Conservation (phyloP, 2,888 invertebrate species). For the Digitonthophagus gazella region DNA sequence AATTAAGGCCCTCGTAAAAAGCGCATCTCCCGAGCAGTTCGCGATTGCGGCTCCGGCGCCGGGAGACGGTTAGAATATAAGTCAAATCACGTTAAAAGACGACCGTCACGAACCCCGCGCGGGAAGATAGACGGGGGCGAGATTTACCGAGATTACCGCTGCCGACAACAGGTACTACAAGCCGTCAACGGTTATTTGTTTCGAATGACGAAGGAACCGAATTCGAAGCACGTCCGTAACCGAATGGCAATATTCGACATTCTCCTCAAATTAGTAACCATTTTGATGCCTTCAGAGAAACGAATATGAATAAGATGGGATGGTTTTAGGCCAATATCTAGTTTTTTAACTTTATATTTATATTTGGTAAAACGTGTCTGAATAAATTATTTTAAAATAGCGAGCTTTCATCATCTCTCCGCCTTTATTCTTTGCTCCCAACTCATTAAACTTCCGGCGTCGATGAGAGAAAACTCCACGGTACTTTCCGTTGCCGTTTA, state of each 20-base stretch:
- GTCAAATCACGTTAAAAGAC: conserved; percentile 13
- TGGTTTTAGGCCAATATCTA: no score
- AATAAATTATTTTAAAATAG: no score
- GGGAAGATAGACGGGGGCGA: not conserved
- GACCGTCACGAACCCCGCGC: not conserved
- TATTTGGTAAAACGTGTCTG: no score
- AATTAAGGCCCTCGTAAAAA: conserved; percentile 45
- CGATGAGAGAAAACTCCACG: conserved; percentile 10
- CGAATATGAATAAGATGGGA: no score
- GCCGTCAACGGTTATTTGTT: conserved; percentile 6
- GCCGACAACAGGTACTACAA: conserved; percentile 12
- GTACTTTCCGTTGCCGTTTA: conserved; percentile 10
- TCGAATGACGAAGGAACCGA: not conserved
- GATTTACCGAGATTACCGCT: conserved; percentile 2
- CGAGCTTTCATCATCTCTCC: not conserved
- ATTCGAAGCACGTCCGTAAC: conserved; percentile 7
- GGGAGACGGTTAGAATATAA: conserved; percentile 21
- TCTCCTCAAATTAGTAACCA: conserved; percentile 12
- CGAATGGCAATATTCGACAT: conserved; percentile 12
- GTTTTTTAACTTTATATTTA: no score
- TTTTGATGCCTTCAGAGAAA: no score
- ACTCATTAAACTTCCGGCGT: conserved; percentile 14
- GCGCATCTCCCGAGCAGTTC: conserved; percentile 15
- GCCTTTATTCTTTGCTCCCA: not conserved
- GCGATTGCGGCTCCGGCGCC: conserved; percentile 10